Conservation (phyloP, 2,797 vertebrate species). For the Petrocephalus sullivani region DNA sequence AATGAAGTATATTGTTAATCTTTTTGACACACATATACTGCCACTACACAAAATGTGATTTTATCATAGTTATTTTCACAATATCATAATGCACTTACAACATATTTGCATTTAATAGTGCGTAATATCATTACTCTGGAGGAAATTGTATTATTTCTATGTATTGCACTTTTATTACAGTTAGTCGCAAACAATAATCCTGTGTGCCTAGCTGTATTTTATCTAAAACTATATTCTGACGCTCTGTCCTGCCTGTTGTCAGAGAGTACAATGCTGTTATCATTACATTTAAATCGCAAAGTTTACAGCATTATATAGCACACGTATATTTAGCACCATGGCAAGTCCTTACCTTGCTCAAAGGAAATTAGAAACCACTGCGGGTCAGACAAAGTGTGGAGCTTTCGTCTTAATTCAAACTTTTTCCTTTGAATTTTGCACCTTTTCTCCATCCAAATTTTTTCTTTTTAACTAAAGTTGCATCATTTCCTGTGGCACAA, state of each 20-base stretch:
- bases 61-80: constrained; percentile 7
- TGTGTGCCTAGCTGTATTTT: neutral
- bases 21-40: neutral
- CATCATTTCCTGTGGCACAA: neutral
- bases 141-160: neutral
- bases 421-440: neutral
- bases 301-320: neutral
- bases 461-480: neutral
- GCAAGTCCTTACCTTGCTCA: constrained; percentile 11
- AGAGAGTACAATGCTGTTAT: neutral
- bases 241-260: neutral
- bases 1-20: neutral
- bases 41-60: neutral
- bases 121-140: neutral
- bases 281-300: neutral
- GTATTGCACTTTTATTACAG: neutral
- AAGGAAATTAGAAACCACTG: constrained; percentile 4
- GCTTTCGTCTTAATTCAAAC: neutral
- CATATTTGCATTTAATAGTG: neutral
- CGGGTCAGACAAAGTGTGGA: neutral
- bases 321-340: neutral
- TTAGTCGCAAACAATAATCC: neutral
- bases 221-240: neutral
- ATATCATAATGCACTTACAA: neutral
- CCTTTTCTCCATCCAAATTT: neutral